phyloP scores from a whole-genome alignment of 2,797 vertebrate species.

The Ctenopoma kingsleyae region DNA sequence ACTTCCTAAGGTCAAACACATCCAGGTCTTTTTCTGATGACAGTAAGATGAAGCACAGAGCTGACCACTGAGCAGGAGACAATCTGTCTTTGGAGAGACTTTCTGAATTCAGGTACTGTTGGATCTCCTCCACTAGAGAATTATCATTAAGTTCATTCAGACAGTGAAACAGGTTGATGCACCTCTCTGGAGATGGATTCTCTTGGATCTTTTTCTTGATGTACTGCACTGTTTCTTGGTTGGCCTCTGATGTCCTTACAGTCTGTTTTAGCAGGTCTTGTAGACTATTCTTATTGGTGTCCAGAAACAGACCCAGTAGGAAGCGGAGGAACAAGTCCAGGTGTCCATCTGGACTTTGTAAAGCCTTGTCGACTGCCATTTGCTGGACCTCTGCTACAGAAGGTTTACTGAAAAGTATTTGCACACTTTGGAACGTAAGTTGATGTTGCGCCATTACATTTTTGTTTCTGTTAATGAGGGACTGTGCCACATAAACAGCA shows the following conservation, averaged over 20 bases:
- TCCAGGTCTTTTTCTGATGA: constrained; percentile 15
- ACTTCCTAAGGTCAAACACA: constrained; percentile 16
- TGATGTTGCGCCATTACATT: constrained; percentile 5
- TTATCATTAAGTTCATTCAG: constrained; percentile 31
- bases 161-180: constrained; percentile 1
- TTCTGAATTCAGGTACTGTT: constrained; percentile 20
- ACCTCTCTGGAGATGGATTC: constrained; percentile 20
- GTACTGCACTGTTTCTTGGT: constrained; percentile 23
- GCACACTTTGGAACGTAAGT: background rate
- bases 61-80: constrained; percentile 34
- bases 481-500: constrained; percentile 19
- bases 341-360: constrained; percentile 26
- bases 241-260: constrained; percentile 14
- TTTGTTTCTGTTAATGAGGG: constrained; percentile 13
- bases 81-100: constrained; percentile 6
- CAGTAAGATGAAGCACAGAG: constrained; percentile 26
- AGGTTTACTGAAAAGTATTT: constrained; percentile 5
- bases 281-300: background rate
- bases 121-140: constrained; percentile 33
- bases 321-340: constrained; percentile 31
- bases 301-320: constrained; percentile 12
- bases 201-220: constrained; percentile 31
- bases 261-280: constrained; percentile 18
- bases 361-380: constrained; percentile 17
- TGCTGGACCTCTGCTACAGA: constrained; percentile 6